A percentile compares a stretch with the other conserved stretches of the same genome.
Conservation (phyloP, 2,888 invertebrate genomes). For the Hemistola chrysoprasaria region DNA sequence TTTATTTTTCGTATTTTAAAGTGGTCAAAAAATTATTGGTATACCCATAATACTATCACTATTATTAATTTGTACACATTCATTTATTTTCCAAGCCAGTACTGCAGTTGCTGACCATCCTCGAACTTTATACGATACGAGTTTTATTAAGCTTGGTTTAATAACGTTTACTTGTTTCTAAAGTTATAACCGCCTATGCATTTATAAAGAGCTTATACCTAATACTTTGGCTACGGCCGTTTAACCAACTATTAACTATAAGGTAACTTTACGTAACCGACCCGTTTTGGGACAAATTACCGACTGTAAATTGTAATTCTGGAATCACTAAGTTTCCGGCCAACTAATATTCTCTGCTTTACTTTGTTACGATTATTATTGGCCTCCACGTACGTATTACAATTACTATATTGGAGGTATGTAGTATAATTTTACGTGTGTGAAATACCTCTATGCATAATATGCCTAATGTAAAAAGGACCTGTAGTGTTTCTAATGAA, state of each 20-base stretch:
- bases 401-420: no score
- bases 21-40: no score
- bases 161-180: constrained; percentile 7
- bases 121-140: not conserved
- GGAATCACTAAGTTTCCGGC: constrained; percentile 25
- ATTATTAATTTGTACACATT: no score
- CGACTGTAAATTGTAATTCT: constrained; percentile 29
- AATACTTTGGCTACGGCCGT: constrained; percentile 19
- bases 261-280: constrained; percentile 30
- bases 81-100: no score
- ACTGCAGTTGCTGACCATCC: no score
- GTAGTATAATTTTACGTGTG: no score
- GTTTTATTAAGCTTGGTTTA: constrained; percentile 1
- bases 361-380: constrained; percentile 10
- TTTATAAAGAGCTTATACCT: constrained; percentile 20
- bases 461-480: no score
- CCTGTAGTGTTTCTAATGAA: no score
- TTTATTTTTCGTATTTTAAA: no score
- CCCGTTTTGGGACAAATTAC: constrained; percentile 32
- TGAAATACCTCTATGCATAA: no score
- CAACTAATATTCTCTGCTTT: constrained; percentile 16
- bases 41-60: no score
- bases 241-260: constrained; percentile 23
- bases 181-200: constrained; percentile 16
- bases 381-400: no score